Percentiles rank a stretch among this genome's conserved stretches.
phyloP scores from a whole-genome alignment of 2,797 vertebrate species.

The Hirundo rustica region DNA sequence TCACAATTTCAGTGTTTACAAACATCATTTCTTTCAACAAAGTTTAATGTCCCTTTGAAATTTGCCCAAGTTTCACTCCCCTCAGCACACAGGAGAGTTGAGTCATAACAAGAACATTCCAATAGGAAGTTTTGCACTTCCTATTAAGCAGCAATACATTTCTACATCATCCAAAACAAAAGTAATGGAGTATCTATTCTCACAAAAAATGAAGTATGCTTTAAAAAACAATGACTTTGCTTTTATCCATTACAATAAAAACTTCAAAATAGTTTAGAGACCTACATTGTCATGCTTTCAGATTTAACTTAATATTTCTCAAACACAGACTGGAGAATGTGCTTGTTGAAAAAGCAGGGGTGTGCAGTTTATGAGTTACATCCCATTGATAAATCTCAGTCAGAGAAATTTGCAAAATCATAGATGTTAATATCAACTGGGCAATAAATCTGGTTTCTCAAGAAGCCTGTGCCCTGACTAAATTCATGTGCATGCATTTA shows the following conservation, averaged over 20 bases:
- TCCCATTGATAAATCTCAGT: neutral
- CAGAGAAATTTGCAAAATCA: neutral
- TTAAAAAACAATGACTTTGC: neutral
- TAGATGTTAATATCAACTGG: neutral
- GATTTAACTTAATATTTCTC: neutral
- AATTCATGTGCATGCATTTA: neutral
- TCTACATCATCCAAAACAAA: neutral
- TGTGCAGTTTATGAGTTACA: neutral
- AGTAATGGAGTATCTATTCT: neutral
- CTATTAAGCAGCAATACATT: neutral
- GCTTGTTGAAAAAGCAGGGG: neutral
- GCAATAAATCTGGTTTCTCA: neutral
- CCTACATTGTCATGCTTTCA: neutral
- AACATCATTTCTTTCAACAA: neutral
- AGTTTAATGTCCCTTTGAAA: neutral
- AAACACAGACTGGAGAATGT: neutral
- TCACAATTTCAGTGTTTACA: neutral
- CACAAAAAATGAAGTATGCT: neutral
- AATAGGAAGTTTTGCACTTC: neutral
- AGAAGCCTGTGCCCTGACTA: neutral
- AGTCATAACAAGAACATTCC: neutral
- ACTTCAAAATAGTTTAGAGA: neutral
- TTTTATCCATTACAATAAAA: neutral
- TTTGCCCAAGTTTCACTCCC: neutral
- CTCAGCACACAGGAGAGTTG: neutral